Conservation (phyloP, 2,888 invertebrate species). For the Lymantria monacha region DNA sequence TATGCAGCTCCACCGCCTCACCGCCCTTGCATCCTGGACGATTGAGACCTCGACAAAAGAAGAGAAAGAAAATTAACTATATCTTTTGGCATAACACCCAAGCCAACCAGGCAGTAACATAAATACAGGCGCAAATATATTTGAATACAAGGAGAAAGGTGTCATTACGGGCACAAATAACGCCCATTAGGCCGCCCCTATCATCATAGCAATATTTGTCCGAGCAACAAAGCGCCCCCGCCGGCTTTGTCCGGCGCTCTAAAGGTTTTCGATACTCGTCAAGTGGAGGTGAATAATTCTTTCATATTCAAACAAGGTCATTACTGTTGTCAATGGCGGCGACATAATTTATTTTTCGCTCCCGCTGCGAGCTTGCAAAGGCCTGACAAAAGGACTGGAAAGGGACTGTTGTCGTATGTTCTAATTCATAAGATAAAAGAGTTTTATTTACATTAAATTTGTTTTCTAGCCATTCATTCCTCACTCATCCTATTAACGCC, state of each 20-base stretch:
- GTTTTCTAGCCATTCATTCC: no score
- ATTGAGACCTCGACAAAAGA: no score
- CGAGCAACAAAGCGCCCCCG: not conserved
- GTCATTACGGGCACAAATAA: slow-evolving; percentile 3
- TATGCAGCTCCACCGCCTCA: no score
- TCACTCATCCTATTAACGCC: no score
- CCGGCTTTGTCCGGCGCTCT: not conserved
- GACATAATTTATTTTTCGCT: slow-evolving; percentile 45
- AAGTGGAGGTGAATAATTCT: slow-evolving; percentile 17
- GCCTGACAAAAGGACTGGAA: slow-evolving; percentile 32
- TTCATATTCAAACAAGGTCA: slow-evolving; percentile 40
- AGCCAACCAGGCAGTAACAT: no score
- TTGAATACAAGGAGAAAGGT: not conserved
- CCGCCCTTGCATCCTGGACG: no score
- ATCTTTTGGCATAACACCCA: no score
- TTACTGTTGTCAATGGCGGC: slow-evolving; percentile 39
- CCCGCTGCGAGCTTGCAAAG: slow-evolving; percentile 27
- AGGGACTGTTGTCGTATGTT: slow-evolving; percentile 18
- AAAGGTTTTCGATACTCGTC: slow-evolving; percentile 4
- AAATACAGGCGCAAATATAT: not conserved
- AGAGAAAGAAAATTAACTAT: no score
- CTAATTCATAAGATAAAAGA: slow-evolving; percentile 6
- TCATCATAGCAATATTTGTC: slow-evolving; percentile 6
- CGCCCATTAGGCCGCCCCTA: not conserved
- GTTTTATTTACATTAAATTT: not conserved